phyloP scores from a whole-genome alignment of 2,797 vertebrate species.

The Graptemys geographica region DNA sequence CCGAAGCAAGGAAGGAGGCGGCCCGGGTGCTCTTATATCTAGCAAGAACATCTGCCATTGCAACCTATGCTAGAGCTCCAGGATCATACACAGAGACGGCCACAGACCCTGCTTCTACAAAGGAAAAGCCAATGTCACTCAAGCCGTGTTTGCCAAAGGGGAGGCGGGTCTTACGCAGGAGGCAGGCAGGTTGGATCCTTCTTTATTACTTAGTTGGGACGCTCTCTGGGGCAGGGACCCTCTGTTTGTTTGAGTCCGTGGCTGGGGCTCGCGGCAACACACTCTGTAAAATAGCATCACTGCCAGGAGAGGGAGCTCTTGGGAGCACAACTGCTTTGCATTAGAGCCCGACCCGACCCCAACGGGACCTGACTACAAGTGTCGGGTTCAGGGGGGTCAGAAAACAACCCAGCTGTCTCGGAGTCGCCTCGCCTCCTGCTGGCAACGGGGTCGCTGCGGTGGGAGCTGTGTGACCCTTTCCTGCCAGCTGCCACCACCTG shows the following conservation, averaged over 20 bases:
- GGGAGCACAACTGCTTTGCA: too few species aligned
- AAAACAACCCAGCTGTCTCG: too few species aligned
- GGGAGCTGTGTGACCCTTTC: too few species aligned
- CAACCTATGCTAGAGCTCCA: fast-evolving
- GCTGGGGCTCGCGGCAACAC: too few species aligned
- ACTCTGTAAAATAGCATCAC: too few species aligned
- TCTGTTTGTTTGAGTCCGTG: background rate
- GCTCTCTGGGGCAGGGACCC: background rate
- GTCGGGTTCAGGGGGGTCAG: too few species aligned
- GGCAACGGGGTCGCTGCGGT: too few species aligned
- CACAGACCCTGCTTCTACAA: fast-evolving
- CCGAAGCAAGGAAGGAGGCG: background rate
- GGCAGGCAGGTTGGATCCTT: background rate
- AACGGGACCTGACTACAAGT: too few species aligned
- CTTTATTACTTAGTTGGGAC: background rate
- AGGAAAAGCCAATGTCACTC: background rate
- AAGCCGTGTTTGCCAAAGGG: fast-evolving
- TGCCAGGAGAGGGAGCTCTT: too few species aligned
- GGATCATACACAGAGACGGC: fast-evolving
- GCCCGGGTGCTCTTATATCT: background rate
- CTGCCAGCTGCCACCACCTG: too few species aligned
- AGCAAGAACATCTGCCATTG: background rate
- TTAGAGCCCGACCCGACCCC: too few species aligned
- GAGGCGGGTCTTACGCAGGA: background rate
- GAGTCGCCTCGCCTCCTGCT: too few species aligned